Evolutionary conservation across 2,797 vertebrate genomes (phyloP).

Genomic region (Dryobates pubescens): DNA sequence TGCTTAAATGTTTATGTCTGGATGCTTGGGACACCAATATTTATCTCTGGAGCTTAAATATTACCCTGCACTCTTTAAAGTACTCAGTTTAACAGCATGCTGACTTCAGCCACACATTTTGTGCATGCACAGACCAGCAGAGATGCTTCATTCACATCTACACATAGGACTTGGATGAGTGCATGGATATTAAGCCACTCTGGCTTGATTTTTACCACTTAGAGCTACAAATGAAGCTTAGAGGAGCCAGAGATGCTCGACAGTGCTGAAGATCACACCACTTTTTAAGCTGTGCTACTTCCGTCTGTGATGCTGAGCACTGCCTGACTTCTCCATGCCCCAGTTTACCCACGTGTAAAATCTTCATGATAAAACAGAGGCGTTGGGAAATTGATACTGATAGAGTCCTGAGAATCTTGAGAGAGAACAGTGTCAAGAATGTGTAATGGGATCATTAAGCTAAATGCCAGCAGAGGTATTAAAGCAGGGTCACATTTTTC

Average conservation of each 20-base stretch:
- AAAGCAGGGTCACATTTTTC: conserved; percentile 30
- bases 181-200: background rate
- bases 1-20: background rate
- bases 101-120: background rate
- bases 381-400: conserved; percentile 2
- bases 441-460: conserved; percentile 47
- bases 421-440: conserved; percentile 3
- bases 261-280: background rate
- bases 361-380: background rate
- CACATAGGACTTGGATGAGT: background rate
- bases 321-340: background rate
- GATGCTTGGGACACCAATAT: background rate
- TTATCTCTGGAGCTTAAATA: background rate
- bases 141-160: background rate
- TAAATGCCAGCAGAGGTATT: conserved; percentile 50
- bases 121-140: background rate
- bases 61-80: background rate
- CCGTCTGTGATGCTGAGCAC: background rate
- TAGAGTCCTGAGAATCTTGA: background rate
- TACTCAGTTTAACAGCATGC: background rate
- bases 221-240: background rate
- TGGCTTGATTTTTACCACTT: background rate
- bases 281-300: background rate
- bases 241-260: background rate
- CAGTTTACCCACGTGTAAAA: conserved; percentile 18